These are phyloP conservation scores for Rapana venosa DNA, from an alignment of 2,888 invertebrate genomes.

Conservation along the genomic window DNA sequence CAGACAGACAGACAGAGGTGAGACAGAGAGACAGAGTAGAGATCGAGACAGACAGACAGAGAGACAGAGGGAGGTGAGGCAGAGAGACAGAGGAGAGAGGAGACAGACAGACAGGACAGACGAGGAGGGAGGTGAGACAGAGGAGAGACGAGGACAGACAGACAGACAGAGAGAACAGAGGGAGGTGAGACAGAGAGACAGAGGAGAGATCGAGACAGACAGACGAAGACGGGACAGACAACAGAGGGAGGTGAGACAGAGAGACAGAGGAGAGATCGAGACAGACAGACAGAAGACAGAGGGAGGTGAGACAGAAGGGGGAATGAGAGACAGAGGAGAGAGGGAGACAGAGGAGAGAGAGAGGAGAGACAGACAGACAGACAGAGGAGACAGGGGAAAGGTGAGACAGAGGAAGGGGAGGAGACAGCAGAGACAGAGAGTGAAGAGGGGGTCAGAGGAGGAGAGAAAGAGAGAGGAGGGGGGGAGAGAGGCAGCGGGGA, in stretches of 20 bases:
- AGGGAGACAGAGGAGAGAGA: neutral
- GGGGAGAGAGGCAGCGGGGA: neutral
- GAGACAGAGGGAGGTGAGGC: no score
- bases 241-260: neutral
- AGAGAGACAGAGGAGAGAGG: no score
- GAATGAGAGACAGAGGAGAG: neutral
- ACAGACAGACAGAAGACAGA: neutral
- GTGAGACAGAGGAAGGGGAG: neutral
- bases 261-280: neutral
- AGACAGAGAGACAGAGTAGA: no score
- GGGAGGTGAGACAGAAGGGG: neutral
- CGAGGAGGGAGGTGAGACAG: neutral
- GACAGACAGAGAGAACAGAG: neutral
- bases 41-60: no score
- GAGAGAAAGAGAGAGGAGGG: neutral
- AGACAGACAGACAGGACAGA: neutral
- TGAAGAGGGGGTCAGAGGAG: neutral
- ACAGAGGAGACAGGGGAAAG: neutral
- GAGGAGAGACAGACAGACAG: neutral
- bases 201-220: neutral
- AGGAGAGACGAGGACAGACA: neutral
- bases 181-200: neutral
- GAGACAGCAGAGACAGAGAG: neutral
- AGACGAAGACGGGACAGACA: neutral
- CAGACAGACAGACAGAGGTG: no score